Evolutionary conservation across 2,888 invertebrate species (phyloP), one percentile per base, ranked within the genome.

Genomic region (Phragmatobia fuliginosa): DNA sequence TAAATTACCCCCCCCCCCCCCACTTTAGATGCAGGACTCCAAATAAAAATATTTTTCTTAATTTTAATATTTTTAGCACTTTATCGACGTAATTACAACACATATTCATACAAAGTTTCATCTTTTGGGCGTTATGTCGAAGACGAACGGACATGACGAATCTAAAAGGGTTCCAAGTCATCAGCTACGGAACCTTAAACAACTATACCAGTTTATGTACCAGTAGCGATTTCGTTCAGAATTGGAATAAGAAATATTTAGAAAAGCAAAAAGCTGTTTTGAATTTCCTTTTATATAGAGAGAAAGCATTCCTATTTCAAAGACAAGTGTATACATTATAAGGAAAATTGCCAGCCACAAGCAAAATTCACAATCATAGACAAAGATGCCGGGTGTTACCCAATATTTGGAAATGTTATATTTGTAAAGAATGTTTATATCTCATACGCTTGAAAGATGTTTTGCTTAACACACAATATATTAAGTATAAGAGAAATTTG

Each of bases 241-340:
- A 21, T 66, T 45, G 38, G 33, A 60, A 58, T 36, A 66, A 60
- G 32, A 33, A 11, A 67, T 36, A 38, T 67, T 52, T 62, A 62
- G 67, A 62, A 67, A 56, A 21, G 38, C 41, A 62, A 49, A 38
- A 62, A 56, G 67, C 56, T n/a, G 36, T 38, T 36, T 56, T 31
- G 52, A 56, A 67, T 67, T 67, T 62, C 56, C 62, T 62, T 62
- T 56, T 62, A 52, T 62, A 28, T 62, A 52, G 38, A 16, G 31
- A 45, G 28, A 52, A 62, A 56, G 62, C n/a, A 52, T 67, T 62
- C 56, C 52, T 49, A 56, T 62, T 62, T 52, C 67, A 52, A 62
- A 62, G 67, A 49, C 66, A 66, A 66, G 58, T 60, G 32, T 60
- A 41, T 56, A 18, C 25, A 66, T 66, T 59, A 38, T 41, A 33